Conservation (phyloP, 1,140 invertebrate species). For the Riptortus pedestris region DNA sequence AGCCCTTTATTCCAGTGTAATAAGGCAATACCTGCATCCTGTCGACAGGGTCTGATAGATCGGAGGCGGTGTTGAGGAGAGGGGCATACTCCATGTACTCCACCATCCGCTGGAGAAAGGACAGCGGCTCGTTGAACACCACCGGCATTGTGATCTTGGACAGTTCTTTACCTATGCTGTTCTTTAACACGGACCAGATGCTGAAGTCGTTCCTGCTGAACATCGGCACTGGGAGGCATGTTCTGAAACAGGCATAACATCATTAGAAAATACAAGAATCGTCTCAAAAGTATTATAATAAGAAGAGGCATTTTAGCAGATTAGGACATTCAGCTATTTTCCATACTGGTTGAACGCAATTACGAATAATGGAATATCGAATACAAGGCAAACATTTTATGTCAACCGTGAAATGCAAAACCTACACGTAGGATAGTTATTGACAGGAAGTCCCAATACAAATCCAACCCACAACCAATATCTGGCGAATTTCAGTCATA, state of each 20-base stretch:
- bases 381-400: too few relatives aligned
- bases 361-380: too few relatives aligned
- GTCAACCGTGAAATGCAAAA: too few relatives aligned
- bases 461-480: too few relatives aligned
- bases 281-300: neutral
- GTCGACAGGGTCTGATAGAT: slow-evolving; percentile 61
- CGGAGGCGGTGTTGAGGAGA: slow-evolving; percentile 65
- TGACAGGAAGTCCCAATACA: too few relatives aligned
- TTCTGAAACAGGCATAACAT: slow-evolving; percentile 54
- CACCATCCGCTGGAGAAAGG: slow-evolving; percentile 85
- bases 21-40: slow-evolving; percentile 72
- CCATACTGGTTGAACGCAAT: too few relatives aligned
- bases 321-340: too few relatives aligned
- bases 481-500: too few relatives aligned
- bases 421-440: too few relatives aligned
- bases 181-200: slow-evolving; percentile 87
- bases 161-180: slow-evolving; percentile 89
- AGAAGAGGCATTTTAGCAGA: too few relatives aligned
- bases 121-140: slow-evolving; percentile 91
- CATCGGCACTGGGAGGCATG: slow-evolving; percentile 71
- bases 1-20: too few relatives aligned
- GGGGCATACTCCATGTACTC: slow-evolving; percentile 92
- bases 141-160: slow-evolving; percentile 97
- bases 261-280: too few relatives aligned
- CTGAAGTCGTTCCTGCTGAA: slow-evolving; percentile 81